These are phyloP conservation scores for Eudorcas thomsonii DNA, from an alignment of 2,113 vertebrate species.

Conservation along the genomic window DNA sequence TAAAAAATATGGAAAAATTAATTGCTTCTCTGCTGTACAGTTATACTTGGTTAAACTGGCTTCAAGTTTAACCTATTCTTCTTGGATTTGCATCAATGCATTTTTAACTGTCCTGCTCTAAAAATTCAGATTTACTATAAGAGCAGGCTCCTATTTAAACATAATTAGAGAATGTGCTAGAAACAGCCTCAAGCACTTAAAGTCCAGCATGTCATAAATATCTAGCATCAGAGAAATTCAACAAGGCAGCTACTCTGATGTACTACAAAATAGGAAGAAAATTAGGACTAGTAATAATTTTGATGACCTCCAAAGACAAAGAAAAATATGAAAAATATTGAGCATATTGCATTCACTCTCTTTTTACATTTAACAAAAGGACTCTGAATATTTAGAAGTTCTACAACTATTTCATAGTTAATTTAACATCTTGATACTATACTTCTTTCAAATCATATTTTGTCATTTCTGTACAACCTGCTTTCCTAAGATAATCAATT, in stretches of 20 bases:
- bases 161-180: conserved; percentile 58
- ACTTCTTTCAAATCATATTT: conserved; percentile 48
- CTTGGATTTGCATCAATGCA: conserved; percentile 42
- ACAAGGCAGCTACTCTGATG: neutral
- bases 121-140: conserved; percentile 49
- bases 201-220: conserved; percentile 47
- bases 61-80: conserved; percentile 18
- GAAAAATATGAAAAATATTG: neutral
- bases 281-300: conserved; percentile 1
- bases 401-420: conserved; percentile 51
- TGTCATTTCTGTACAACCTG: conserved; percentile 14
- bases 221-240: conserved; percentile 18
- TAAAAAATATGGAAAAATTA: conserved; percentile 33
- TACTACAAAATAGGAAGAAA: neutral
- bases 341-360: conserved; percentile 28
- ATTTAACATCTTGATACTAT: conserved; percentile 62
- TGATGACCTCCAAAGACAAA: conserved; percentile 47
- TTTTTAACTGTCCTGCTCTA: conserved; percentile 55
- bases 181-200: conserved; percentile 48
- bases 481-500: conserved; percentile 26
- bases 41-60: neutral
- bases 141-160: conserved; percentile 29
- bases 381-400: neutral
- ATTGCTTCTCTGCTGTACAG: neutral
- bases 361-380: conserved; percentile 37